These are phyloP conservation scores for Zootoca vivipara DNA, from an alignment of 2,113 vertebrate species.

Conservation along the genomic window DNA sequence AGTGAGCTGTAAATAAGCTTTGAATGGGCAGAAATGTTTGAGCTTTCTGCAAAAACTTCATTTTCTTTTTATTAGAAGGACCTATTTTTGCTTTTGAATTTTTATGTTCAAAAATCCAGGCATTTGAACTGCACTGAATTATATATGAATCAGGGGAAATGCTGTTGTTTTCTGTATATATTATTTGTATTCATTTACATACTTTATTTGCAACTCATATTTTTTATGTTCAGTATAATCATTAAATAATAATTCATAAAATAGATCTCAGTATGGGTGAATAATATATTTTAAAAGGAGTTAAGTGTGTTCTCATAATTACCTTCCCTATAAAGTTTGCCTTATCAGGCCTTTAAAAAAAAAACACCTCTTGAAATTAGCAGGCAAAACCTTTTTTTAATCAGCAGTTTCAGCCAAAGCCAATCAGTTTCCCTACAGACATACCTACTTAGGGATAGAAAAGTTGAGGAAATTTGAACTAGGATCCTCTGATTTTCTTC, in stretches of 20 bases:
- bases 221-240: too few relatives aligned
- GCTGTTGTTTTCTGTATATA: not conserved
- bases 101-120: not conserved
- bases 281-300: not conserved
- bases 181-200: not conserved
- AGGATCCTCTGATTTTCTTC: not conserved
- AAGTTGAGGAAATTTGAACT: not conserved
- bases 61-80: not conserved
- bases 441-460: not conserved
- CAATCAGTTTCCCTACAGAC: not conserved
- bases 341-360: too few relatives aligned
- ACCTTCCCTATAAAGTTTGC: not conserved
- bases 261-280: not conserved
- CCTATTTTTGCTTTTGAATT: not conserved
- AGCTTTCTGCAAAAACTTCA: not conserved
- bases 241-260: not conserved
- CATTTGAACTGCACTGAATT: not conserved
- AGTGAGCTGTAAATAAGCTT: not conserved
- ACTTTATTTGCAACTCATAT: not conserved
- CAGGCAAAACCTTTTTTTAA: not conserved
- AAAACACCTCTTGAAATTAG: not conserved
- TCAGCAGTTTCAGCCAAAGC: not conserved
- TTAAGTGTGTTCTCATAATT: not conserved
- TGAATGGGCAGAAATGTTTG: not conserved
- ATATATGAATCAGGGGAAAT: not conserved